Evolutionary conservation across 2,113 vertebrate genomes (phyloP).

Genomic region (Acanthisitta chloris): DNA sequence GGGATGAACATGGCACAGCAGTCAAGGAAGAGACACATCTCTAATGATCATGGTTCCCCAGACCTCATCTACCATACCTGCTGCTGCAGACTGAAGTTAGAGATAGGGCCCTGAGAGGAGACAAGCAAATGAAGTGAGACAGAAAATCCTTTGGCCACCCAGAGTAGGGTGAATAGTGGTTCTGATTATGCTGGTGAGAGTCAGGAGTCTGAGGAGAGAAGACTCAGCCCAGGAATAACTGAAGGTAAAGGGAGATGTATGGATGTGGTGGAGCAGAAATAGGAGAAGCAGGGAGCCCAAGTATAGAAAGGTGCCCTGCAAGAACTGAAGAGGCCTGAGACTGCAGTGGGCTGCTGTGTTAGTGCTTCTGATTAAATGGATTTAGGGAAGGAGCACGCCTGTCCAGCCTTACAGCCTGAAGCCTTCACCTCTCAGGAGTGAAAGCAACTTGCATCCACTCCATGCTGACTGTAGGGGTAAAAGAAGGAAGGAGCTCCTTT

Average conservation of each 20-base stretch:
- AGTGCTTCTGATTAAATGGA: neutral
- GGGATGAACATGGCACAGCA: neutral
- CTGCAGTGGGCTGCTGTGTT: neutral
- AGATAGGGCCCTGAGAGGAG: neutral
- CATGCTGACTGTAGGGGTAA: neutral
- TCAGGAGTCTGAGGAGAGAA: neutral
- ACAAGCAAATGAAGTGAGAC: neutral
- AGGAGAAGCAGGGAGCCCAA: neutral
- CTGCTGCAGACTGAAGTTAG: neutral
- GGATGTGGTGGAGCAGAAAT: neutral
- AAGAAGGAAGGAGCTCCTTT: neutral
- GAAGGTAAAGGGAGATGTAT: neutral
- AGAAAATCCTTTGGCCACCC: neutral
- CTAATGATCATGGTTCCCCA: neutral
- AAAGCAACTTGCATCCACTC: neutral
- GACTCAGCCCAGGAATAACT: neutral
- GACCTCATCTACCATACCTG: neutral
- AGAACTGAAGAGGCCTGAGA: neutral
- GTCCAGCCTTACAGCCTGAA: neutral
- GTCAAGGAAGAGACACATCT: neutral
- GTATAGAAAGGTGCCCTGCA: neutral
- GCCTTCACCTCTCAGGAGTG: fast-evolving
- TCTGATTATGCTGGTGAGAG: neutral
- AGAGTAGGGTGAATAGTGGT: neutral
- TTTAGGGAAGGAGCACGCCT: neutral